Evolutionary conservation across 2,888 invertebrate species (phyloP).

Genomic region (Drosophila rellima): DNA sequence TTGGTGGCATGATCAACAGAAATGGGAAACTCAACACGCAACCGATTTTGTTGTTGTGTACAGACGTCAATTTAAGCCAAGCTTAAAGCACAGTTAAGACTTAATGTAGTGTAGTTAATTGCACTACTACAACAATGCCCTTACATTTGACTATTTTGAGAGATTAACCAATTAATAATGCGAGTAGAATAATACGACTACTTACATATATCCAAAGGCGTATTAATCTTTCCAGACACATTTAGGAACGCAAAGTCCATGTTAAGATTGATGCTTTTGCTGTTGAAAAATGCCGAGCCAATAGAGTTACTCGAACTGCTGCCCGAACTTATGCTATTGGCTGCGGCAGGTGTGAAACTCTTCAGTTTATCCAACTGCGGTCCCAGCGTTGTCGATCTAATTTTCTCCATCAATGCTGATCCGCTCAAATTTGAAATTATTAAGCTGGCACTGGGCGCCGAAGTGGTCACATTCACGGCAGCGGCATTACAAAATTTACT

Average conservation of each 20-base stretch:
- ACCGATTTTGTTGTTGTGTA: neutral
- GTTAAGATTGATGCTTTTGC: constrained; percentile 58
- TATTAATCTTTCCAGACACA: constrained; percentile 84
- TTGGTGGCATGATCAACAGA: constrained; percentile 58
- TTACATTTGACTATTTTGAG: neutral
- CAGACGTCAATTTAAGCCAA: neutral
- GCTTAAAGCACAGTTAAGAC: neutral
- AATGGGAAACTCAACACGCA: constrained; percentile 49
- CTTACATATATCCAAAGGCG: constrained; percentile 84
- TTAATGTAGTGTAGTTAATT: too few species aligned
- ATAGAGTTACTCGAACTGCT: constrained; percentile 34
- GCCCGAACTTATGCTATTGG: constrained; percentile 67
- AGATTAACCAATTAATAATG: neutral
- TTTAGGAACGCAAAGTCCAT: constrained; percentile 81
- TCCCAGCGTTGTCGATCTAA: constrained; percentile 73
- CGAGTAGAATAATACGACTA: constrained; percentile 30
- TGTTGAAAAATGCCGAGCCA: constrained; percentile 53
- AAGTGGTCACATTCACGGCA: constrained; percentile 73
- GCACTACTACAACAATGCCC: neutral
- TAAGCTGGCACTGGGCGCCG: constrained; percentile 70
- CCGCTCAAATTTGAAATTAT: constrained; percentile 78
- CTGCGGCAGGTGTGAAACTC: constrained; percentile 67
- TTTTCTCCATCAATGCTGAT: constrained; percentile 79
- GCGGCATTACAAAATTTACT: constrained; percentile 84
- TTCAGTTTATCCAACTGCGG: constrained; percentile 70